Conservation (phyloP, 2,888 invertebrate genomes). For the Lasius fuliginosus region DNA sequence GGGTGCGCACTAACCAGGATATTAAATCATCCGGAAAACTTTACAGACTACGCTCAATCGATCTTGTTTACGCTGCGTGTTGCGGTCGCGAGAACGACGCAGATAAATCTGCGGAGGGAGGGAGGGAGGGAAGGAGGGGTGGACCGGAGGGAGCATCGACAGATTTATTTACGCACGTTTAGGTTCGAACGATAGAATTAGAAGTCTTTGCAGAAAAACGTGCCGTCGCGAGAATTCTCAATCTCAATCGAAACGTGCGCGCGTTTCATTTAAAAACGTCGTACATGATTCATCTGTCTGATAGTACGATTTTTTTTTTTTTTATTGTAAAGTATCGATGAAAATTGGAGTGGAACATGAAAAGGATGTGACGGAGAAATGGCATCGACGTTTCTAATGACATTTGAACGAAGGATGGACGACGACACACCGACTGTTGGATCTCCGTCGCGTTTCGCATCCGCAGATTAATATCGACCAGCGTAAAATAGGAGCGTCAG, state of each 20-base stretch:
- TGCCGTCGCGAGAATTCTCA: constrained; percentile 28
- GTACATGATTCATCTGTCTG: not conserved
- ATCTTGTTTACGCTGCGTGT: constrained; percentile 54
- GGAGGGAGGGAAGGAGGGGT: not conserved
- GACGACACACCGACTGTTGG: constrained; percentile 5
- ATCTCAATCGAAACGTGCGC: not conserved
- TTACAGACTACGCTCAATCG: constrained; percentile 54
- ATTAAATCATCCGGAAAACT: constrained; percentile 57
- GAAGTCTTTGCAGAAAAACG: constrained; percentile 32
- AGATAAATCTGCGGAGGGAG: constrained; percentile 44
- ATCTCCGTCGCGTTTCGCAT: constrained; percentile 17
- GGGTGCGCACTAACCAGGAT: constrained; percentile 40
- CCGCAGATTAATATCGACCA: constrained; percentile 49
- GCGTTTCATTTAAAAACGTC: not conserved
- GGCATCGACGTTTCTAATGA: not conserved
- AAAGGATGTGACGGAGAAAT: not conserved
- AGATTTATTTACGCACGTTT: constrained; percentile 52
- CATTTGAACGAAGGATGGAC: constrained; percentile 29
- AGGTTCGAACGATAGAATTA: constrained; percentile 46
- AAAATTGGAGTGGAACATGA: not conserved
- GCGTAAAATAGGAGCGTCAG: constrained; percentile 36
- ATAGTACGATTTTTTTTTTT: not conserved
- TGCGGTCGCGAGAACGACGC: constrained; percentile 51
- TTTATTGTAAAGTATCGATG: not conserved
- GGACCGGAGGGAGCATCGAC: constrained; percentile 27